Conservation (phyloP, 2,113 vertebrate genomes). For the Chloebia gouldiae region DNA sequence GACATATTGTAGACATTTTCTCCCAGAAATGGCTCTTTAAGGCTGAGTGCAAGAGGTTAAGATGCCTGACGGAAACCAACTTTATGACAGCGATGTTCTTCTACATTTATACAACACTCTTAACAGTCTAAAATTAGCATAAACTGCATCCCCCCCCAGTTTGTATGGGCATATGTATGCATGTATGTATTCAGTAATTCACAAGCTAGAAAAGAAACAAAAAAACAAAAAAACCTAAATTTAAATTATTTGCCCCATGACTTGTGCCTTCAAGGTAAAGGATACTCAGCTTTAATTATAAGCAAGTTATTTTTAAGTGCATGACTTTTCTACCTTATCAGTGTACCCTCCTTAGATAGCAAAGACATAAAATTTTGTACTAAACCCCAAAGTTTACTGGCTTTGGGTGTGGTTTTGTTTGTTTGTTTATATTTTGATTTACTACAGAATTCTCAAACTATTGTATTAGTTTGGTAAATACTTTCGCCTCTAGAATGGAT, state of each 20-base stretch:
- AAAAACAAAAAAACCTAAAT: neutral
- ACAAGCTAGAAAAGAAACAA: neutral
- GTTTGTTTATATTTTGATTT: neutral
- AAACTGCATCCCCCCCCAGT: neutral
- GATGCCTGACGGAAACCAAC: constrained; percentile 68
- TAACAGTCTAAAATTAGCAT: constrained; percentile 20
- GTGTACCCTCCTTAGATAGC: neutral
- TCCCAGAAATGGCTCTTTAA: constrained; percentile 75
- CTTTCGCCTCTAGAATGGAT: neutral
- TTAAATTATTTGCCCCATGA: neutral
- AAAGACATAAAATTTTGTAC: neutral
- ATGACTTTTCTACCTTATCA: neutral
- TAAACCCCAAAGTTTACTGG: neutral
- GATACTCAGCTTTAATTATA: neutral
- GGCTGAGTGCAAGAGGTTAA: constrained; percentile 82
- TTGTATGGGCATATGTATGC: no score
- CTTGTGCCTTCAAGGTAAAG: neutral
- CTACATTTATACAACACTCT: neutral
- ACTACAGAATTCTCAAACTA: neutral
- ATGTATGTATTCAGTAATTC: neutral
- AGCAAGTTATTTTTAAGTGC: constrained; percentile 3
- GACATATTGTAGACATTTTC: constrained; percentile 82
- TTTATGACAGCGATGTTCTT: constrained; percentile 32
- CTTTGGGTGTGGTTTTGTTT: neutral
- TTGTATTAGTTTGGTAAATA: neutral